phyloP scores from a whole-genome alignment of 2,888 invertebrate species.

The Lasius fuliginosus region DNA sequence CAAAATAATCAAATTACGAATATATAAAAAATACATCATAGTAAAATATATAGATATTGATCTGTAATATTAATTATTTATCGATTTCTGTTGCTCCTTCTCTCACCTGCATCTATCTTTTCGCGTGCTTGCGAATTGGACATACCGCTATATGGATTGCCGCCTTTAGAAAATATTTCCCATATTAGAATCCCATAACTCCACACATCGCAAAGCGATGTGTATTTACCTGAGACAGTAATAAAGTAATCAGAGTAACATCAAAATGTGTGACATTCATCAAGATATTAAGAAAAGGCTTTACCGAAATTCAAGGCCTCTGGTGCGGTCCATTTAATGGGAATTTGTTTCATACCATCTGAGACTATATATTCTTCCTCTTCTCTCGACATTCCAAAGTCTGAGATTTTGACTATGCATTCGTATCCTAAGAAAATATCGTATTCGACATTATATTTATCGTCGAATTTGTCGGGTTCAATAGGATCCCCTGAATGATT shows the following conservation, averaged over 20 bases:
- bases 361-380: slow-evolving; percentile 99
- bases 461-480: neutral
- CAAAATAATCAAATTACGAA: neutral
- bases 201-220: slow-evolving; percentile 98
- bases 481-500: neutral
- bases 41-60: neutral
- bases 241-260: neutral
- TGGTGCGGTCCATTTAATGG: slow-evolving; percentile 99
- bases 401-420: slow-evolving; percentile 97
- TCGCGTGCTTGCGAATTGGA: slow-evolving; percentile 97
- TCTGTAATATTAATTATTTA: neutral
- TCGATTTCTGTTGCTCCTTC: neutral
- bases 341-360: slow-evolving; percentile 99
- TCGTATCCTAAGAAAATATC: slow-evolving; percentile 89
- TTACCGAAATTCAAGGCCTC: slow-evolving; percentile 97
- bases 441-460: neutral
- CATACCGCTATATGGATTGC: slow-evolving; percentile 97
- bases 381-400: slow-evolving; percentile 99
- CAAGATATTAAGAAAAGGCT: neutral
- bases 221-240: slow-evolving; percentile 93
- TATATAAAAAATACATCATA: neutral
- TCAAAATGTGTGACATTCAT: slow-evolving; percentile 57
- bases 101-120: slow-evolving; percentile 95
- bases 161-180: slow-evolving; percentile 98
- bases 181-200: slow-evolving; percentile 98